Evolutionary conservation across 2,888 invertebrate genomes (phyloP).

Genomic region (Volucella bombylans): DNA sequence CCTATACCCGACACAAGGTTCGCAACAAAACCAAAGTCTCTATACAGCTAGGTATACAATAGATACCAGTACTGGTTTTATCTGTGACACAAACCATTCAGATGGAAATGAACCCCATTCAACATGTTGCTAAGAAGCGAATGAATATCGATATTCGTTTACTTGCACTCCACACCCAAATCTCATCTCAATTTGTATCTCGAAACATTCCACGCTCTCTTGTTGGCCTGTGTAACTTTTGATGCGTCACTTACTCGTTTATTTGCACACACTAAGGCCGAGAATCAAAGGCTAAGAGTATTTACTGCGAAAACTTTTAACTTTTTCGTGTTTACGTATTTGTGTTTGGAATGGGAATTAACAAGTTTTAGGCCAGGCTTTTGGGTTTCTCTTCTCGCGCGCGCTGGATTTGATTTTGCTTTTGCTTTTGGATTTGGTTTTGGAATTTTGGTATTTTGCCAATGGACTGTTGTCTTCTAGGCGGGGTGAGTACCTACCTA

Average conservation of each 20-base stretch:
- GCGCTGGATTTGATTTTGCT: slow-evolving; percentile 19
- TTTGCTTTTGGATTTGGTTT: no score
- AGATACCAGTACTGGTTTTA: neutral
- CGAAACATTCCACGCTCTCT: slow-evolving; percentile 16
- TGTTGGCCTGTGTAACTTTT: neutral
- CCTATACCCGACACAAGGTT: neutral
- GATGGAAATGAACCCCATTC: neutral
- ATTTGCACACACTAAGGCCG: slow-evolving; percentile 9
- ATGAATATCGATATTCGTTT: neutral
- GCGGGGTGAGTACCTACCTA: neutral
- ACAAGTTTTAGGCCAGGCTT: slow-evolving; percentile 53
- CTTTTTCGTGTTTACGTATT: slow-evolving; percentile 48
- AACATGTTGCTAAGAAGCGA: neutral
- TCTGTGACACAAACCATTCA: neutral
- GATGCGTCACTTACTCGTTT: slow-evolving; percentile 7
- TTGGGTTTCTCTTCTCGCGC: slow-evolving; percentile 46
- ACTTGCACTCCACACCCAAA: slow-evolving; percentile 18
- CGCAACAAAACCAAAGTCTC: no score
- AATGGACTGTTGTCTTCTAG: slow-evolving; percentile 34
- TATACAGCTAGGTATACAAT: neutral
- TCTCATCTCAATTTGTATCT: neutral
- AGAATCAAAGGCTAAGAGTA: neutral
- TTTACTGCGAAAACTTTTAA: slow-evolving; percentile 48
- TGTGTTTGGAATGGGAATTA: slow-evolving; percentile 27
- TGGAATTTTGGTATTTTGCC: slow-evolving; percentile 17